phyloP scores from a whole-genome alignment of 2,888 invertebrate genomes.

The Ariolimax columbianus region DNA sequence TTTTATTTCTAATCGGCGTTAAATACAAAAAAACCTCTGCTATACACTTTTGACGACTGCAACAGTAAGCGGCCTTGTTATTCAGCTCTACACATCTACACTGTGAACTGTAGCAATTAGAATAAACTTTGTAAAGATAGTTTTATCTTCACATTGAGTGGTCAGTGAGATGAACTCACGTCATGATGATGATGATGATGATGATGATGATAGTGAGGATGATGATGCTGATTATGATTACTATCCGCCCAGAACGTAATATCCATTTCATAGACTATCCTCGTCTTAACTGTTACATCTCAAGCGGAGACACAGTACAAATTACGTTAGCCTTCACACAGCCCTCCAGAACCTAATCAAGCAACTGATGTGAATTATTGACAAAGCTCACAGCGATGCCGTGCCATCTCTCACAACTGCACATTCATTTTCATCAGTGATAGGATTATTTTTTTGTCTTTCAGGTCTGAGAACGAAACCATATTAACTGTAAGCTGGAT shows the following conservation, averaged over 20 bases:
- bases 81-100: too few species aligned
- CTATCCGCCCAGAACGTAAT: constrained; percentile 16
- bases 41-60: too few species aligned
- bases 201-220: too few species aligned
- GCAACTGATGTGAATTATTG: constrained; percentile 32
- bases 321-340: constrained; percentile 21
- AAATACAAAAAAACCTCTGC: too few species aligned
- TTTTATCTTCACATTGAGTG: too few species aligned
- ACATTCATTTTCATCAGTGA: constrained; percentile 12
- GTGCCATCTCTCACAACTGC: neutral
- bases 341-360: constrained; percentile 21
- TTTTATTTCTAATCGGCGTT: too few species aligned
- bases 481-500: neutral
- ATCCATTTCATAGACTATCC: neutral
- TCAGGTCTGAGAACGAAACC: neutral
- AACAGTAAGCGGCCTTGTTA: too few species aligned
- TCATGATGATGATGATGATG: too few species aligned
- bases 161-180: too few species aligned
- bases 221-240: too few species aligned
- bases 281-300: neutral
- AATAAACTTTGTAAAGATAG: too few species aligned
- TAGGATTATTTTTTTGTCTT: neutral
- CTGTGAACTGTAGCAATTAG: too few species aligned
- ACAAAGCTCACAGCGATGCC: constrained; percentile 20
- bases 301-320: neutral